Evolutionary conservation across 2,888 invertebrate genomes (phyloP), one percentile per base, ranked within the genome.

Genomic region (Microctonus aethiopoides): DNA sequence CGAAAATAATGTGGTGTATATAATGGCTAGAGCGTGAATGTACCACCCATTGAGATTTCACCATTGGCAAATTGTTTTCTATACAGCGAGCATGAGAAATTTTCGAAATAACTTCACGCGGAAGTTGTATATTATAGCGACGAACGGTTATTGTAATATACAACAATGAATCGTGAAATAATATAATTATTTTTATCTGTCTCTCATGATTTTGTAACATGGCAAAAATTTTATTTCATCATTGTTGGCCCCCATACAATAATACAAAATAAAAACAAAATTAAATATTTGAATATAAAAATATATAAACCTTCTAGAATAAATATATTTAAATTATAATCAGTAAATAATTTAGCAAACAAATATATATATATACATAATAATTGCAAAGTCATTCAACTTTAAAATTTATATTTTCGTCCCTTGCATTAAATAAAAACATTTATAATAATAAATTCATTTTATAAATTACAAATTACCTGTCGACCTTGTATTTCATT

Each of bases 341-440:
- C 75, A 79, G 76, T 76, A 72, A 76, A 76, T 79, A 75, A 79
- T 75, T 78, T 78, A 75, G 76, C 76, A 70, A 73, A 78, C 71
- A 65, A 74, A 77, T 74, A 52, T 36, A 1, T 16, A 77, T 74
- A 52, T 36, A 1, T 16, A 46, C 16, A 7, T 20, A 3, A 6
- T 24, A 54, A 26, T 54, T 26, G 26, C 60, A 29, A 72, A 74
- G 73, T 75, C 73, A 79, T 77, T 77, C 72, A 78, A 74, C 77
- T 81, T 78, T 81, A 78, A 76, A 78, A 81, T 78, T 78, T 75
- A 74, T 75, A 74, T 76, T 78, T 74, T 65, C 74, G 74, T 74
- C 73, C 68, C 72, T 74, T 46, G 20, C 46, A 46, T 46, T 16
- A 16, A 46, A 46, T 46, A 16, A 46, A 16, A 4, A 39, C 39